phyloP scores from a whole-genome alignment of 2,888 invertebrate genomes.

The Latrodectus hesperus region DNA sequence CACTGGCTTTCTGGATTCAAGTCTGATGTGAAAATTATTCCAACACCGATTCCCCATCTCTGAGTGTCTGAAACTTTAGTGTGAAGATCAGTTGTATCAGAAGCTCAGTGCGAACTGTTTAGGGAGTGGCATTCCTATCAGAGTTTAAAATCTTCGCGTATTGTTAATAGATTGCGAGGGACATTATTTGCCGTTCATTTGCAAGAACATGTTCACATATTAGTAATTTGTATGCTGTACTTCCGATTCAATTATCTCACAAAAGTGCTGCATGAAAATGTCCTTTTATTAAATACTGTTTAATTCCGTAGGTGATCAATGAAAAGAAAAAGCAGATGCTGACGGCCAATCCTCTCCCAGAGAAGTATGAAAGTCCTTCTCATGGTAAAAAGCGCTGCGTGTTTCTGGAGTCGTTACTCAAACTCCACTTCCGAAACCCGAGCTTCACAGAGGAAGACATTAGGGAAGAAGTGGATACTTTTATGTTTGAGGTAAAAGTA shows the following conservation, averaged over 20 bases:
- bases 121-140: too few relatives aligned
- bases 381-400: slow-evolving; percentile 71
- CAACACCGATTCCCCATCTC: too few relatives aligned
- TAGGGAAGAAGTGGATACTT: slow-evolving; percentile 76
- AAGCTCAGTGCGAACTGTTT: too few relatives aligned
- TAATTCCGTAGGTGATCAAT: slow-evolving; percentile 32
- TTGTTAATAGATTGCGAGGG: too few relatives aligned
- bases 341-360: background rate
- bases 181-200: too few relatives aligned
- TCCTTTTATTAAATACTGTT: background rate
- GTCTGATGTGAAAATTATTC: too few relatives aligned
- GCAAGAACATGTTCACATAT: background rate
- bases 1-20: too few relatives aligned
- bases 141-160: too few relatives aligned
- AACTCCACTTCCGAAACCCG: slow-evolving; percentile 71
- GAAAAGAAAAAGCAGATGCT: slow-evolving; percentile 29
- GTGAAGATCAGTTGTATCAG: too few relatives aligned
- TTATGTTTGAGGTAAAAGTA: slow-evolving; percentile 75
- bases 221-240: background rate
- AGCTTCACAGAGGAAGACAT: slow-evolving; percentile 74
- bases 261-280: too few relatives aligned
- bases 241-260: background rate
- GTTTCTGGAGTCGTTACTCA: slow-evolving; percentile 75
- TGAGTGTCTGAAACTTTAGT: too few relatives aligned
- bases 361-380: slow-evolving; percentile 2